Conservation (phyloP, 2,113 vertebrate species). For the Bubo bubo region DNA sequence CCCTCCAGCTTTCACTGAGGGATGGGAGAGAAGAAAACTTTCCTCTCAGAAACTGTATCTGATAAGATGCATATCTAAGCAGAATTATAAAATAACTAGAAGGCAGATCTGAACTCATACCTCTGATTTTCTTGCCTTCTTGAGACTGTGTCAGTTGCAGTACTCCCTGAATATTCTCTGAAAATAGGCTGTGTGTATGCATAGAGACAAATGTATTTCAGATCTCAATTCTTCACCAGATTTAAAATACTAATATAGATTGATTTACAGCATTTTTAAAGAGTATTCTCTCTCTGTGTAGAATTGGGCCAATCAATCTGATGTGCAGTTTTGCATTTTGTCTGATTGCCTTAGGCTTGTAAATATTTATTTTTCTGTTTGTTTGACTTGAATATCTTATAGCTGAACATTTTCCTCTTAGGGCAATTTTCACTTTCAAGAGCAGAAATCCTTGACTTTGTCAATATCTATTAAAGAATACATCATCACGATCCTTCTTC, state of each 20-base stretch:
- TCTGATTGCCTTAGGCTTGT: constrained; percentile 4
- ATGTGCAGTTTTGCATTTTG: constrained; percentile 30
- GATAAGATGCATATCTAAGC: not conserved
- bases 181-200: rapidly evolving
- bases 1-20: not conserved
- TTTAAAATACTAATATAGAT: not conserved
- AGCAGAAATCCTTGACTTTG: constrained; percentile 16
- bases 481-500: not conserved
- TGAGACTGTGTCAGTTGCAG: not conserved
- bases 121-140: not conserved
- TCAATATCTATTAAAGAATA: constrained; percentile 25
- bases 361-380: constrained; percentile 38
- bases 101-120: not conserved
- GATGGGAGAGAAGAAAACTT: not conserved
- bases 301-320: not conserved
- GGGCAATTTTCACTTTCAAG: constrained; percentile 27
- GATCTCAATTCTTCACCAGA: not conserved
- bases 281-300: not conserved
- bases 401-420: not conserved
- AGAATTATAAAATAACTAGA: not conserved
- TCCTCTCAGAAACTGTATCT: not conserved
- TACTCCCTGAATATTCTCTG: not conserved
- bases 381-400: not conserved
- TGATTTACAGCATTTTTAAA: not conserved
- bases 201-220: not conserved